phyloP scores from a whole-genome alignment of 2,113 vertebrate species.

The Suricata suricatta region DNA sequence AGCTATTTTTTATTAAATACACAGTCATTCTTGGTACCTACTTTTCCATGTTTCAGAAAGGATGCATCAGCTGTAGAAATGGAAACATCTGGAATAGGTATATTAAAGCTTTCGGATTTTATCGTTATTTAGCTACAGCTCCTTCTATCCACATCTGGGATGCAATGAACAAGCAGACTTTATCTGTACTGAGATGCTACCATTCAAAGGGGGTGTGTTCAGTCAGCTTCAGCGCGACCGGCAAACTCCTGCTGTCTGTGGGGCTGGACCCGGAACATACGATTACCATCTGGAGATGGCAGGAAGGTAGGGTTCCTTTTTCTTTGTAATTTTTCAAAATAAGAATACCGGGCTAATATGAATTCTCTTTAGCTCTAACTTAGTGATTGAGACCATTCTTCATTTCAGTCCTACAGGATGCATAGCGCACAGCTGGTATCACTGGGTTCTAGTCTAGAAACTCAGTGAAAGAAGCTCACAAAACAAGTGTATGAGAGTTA shows the following conservation, averaged over 20 bases:
- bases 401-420: background rate
- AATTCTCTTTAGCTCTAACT: slow-evolving; percentile 8
- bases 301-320: slow-evolving; percentile 90
- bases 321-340: background rate
- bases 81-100: background rate
- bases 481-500: background rate
- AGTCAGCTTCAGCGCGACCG: slow-evolving; percentile 98
- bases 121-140: slow-evolving; percentile 89
- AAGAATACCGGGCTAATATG: background rate
- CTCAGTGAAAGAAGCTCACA: background rate
- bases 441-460: background rate
- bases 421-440: background rate
- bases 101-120: background rate
- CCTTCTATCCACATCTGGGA: slow-evolving; percentile 99
- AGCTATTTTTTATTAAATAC: background rate
- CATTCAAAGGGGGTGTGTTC: slow-evolving; percentile 95
- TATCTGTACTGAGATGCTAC: slow-evolving; percentile 95
- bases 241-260: slow-evolving; percentile 95
- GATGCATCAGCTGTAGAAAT: background rate
- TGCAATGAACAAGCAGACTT: slow-evolving; percentile 95
- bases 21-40: background rate
- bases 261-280: slow-evolving; percentile 96
- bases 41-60: slow-evolving; percentile 3
- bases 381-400: background rate
- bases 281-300: slow-evolving; percentile 98